These are phyloP conservation scores for Connochaetes taurinus DNA, from an alignment of 2,113 vertebrate genomes.

Conservation along the genomic window DNA sequence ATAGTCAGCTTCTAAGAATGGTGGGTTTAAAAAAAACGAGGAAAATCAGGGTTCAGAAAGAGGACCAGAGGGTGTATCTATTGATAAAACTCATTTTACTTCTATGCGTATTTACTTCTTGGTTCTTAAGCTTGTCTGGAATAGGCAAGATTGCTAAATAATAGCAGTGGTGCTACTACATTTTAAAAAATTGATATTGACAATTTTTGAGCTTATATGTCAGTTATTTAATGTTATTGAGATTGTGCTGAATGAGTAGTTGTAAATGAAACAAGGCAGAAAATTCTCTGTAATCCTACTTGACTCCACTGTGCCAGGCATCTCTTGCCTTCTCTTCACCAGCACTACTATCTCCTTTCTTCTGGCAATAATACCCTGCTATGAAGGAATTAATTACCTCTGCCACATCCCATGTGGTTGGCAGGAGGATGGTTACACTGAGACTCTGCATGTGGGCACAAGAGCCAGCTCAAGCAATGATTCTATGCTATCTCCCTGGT, in stretches of 20 bases:
- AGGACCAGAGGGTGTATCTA: background rate
- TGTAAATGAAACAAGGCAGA: background rate
- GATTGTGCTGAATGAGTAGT: background rate
- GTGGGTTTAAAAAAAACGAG: background rate
- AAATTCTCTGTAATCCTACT: background rate
- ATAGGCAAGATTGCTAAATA: background rate
- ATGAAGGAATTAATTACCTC: background rate
- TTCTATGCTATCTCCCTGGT: background rate
- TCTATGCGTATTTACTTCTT: background rate
- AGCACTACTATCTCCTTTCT: background rate
- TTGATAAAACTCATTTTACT: background rate
- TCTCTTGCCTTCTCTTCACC: background rate
- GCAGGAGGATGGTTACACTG: background rate
- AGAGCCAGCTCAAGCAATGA: background rate
- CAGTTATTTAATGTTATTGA: background rate
- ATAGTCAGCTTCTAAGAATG: background rate
- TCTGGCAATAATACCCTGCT: background rate
- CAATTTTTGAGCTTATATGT: background rate
- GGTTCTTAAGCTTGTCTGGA: background rate
- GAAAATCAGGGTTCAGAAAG: background rate
- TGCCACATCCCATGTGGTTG: background rate
- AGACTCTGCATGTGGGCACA: background rate
- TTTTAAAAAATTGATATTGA: background rate
- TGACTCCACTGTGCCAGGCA: background rate
- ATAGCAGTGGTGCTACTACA: background rate